Base-by-base conservation (phyloP, 2,888 invertebrate species). In the Willowsia nigromaculata region DNA sequence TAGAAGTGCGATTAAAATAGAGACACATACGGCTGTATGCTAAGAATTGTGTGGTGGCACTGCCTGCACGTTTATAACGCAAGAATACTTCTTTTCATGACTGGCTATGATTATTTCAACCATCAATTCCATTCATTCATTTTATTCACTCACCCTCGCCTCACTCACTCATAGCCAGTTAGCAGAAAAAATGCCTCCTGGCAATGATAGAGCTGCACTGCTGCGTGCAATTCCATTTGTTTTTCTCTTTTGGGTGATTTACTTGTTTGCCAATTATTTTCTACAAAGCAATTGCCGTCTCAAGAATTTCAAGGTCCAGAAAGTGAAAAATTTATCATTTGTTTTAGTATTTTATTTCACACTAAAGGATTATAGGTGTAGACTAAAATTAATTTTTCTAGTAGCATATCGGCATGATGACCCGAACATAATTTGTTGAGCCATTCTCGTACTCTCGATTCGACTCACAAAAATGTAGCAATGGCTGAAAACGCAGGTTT, bases 41-140 rank as follows among this genome's bases (percentile, higher is more conserved):
- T 18, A 62, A 13, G 43, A 81, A 22, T 71, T 71, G 25, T 40
- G 71, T 18, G n/a, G 37, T 18, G 37, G 37, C 1, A 22, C 40
- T 40, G 71, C 43, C 5, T 40, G 22, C 82, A 50, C 47, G 76
- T 83, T 83, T 68, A 83, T 83, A 88, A 88, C 88, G 76, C 88
- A 37, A 76, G 76, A 88, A 13, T 88, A 83, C 40, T 82, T 50
- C 88, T 76, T 83, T 88, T 88, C 88, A 88, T 88, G 88, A 83
- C 83, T 65, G 13, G 30, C 62, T 40, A 59, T 83, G 88, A 88
- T 88, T 88, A 83, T 88, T 83, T 83, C 74, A 76, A 15, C 88
- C 83, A 88, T 88, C 53, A 83, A 88, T 18, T 83, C 74, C 59
- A 87, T 87, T 88, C 88, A 88, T 88, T 83, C 88, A 88, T 88